These are phyloP conservation scores for Fulica atra DNA, from an alignment of 2,113 vertebrate species.

Conservation along the genomic window DNA sequence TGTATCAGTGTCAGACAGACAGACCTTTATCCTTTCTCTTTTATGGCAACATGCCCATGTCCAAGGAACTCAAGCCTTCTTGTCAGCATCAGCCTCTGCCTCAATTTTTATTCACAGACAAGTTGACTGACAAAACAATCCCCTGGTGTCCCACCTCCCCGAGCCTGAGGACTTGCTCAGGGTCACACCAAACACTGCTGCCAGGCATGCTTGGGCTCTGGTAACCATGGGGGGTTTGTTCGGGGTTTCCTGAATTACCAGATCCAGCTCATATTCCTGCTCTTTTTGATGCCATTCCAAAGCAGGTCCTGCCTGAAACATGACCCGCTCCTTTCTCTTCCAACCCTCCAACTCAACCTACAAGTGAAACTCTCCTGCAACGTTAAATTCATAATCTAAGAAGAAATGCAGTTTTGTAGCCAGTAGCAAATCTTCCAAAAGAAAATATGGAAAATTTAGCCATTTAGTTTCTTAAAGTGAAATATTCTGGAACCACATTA, in stretches of 20 bases:
- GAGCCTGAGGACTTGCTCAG: neutral
- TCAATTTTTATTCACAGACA: neutral
- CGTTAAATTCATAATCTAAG: neutral
- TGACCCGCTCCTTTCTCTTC: neutral
- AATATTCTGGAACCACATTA: constrained; percentile 2
- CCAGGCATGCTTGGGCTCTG: neutral
- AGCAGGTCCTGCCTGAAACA: neutral
- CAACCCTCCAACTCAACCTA: neutral
- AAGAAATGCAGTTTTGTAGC: neutral
- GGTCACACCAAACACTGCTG: neutral
- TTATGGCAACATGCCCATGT: neutral
- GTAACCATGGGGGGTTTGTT: fast-evolving
- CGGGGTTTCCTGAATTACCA: neutral
- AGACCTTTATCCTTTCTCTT: neutral
- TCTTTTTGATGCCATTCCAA: neutral
- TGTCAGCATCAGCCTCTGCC: neutral
- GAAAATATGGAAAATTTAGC: constrained; percentile 17
- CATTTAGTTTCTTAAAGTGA: constrained; percentile 54
- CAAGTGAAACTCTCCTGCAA: neutral
- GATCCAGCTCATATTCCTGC: neutral
- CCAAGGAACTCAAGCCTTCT: neutral
- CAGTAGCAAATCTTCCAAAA: constrained; percentile 6
- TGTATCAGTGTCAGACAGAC: neutral
- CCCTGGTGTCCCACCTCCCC: no score
- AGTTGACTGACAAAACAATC: neutral